Evolutionary conservation across 2,797 vertebrate genomes (phyloP).

Genomic region (Propithecus perrieri): DNA sequence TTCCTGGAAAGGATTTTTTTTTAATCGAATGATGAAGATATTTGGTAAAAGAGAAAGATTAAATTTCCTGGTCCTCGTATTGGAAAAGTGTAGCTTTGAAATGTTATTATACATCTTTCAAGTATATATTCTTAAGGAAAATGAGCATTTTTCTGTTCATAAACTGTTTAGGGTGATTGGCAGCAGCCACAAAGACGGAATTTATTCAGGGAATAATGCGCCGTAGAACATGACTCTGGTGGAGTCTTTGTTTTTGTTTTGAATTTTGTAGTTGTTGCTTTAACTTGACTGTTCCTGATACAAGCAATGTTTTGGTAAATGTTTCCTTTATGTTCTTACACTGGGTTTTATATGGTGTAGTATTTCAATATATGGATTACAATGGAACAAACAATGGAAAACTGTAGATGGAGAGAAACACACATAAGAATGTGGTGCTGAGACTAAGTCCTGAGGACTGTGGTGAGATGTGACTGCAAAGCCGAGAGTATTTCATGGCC

Average conservation of each 20-base stretch:
- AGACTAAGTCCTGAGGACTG: background rate
- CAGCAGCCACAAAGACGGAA: background rate
- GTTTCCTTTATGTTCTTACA: background rate
- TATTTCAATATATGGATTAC: background rate
- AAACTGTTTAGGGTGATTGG: background rate
- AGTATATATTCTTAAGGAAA: background rate
- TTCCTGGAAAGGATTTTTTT: background rate
- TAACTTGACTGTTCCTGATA: background rate
- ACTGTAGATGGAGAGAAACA: background rate
- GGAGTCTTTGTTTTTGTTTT: background rate
- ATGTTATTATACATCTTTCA: background rate
- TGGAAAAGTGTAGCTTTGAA: background rate
- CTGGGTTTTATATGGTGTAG: background rate
- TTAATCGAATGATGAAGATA: background rate
- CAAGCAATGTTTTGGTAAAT: background rate
- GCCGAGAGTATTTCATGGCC: fast-evolving
- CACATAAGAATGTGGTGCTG: background rate
- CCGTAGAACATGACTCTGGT: background rate
- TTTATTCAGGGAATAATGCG: background rate
- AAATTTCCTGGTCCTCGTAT: background rate
- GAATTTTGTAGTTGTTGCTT: background rate
- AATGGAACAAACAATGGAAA: background rate
- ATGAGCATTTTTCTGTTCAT: background rate
- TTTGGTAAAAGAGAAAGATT: background rate
- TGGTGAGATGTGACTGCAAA: background rate